These are phyloP conservation scores for Neodontobutis hainanensis DNA, from an alignment of 2,113 vertebrate genomes.

Conservation along the genomic window DNA sequence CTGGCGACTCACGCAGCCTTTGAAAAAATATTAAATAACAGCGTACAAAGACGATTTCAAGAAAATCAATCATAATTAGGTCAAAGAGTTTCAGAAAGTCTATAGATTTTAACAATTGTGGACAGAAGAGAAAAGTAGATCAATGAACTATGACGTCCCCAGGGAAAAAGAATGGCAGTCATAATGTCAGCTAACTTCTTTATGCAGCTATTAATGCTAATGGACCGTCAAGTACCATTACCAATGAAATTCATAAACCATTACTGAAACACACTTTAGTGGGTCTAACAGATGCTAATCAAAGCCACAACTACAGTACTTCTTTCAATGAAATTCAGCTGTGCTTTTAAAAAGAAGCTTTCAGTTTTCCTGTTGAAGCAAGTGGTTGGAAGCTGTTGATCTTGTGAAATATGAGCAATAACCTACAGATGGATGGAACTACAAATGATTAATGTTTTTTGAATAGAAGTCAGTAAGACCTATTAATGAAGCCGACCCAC, in stretches of 20 bases:
- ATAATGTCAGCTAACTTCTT: not conserved
- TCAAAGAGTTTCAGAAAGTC: not conserved
- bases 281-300: not conserved
- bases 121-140: not conserved
- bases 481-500: too few relatives aligned
- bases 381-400: too few relatives aligned
- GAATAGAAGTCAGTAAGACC: too few relatives aligned
- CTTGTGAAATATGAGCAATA: too few relatives aligned
- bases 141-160: not conserved
- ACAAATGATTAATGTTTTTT: too few relatives aligned
- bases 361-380: too few relatives aligned
- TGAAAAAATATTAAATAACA: conserved; percentile 5
- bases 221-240: conserved; percentile 1
- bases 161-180: too few relatives aligned
- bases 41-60: not conserved
- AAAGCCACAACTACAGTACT: too few relatives aligned
- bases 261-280: not conserved
- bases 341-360: too few relatives aligned
- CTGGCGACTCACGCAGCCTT: conserved; percentile 16
- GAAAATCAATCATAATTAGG: not conserved
- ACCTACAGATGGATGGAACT: too few relatives aligned
- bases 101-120: too few relatives aligned
- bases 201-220: not conserved
- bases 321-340: too few relatives aligned
- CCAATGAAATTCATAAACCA: not conserved